Evolutionary conservation across 1,140 invertebrate species (phyloP), one percentile per base, ranked within the genome.

Genomic region (Hetaerina americana): DNA sequence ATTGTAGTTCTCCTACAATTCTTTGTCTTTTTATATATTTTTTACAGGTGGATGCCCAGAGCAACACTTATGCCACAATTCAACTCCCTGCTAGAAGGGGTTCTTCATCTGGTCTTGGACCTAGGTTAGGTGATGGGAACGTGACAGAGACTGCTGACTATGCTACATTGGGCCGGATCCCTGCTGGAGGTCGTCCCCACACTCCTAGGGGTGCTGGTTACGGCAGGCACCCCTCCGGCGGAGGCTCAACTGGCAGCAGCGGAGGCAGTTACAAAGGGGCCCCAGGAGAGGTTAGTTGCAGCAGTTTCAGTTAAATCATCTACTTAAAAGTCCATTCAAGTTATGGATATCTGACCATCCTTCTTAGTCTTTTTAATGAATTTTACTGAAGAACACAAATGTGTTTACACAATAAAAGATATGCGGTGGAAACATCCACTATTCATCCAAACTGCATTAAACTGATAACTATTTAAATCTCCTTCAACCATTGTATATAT

Each of bases 31-130:
- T n/a, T n/a, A n/a, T n/a, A n/a, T n/a, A n/a, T n/a, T n/a, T n/a
- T n/a, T n/a, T 40, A 27, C 12, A 70, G 28, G 5, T 75, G 57
- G 77, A 78, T 31, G 71, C 74, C 8, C 77, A 78, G 68, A 78
- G 77, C 79, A 93, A 94, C 78, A 93, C 92, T 27, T 94, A 94
- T 80, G 92, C 92, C 12, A 94, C 92, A 26, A 94, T 94, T 76
- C 90, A 92, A 76, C 89, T 89, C 78, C 86, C 89, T 70, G 82
- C 83, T 74, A 75, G 82, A 57, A 78, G 83, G 72, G 79, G 81
- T 68, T 81, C 81, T 67, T 76, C 81, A 8, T 81, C 85, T 73
- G 79, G 76, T 78, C 78, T 73, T 75, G 81, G 73, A 28, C 26
- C 71, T n/a, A n/a, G n/a, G n/a, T n/a, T n/a, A n/a, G 40, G 40